Evolutionary conservation across 2,113 vertebrate genomes (phyloP).

Genomic region (Albula glossodonta): DNA sequence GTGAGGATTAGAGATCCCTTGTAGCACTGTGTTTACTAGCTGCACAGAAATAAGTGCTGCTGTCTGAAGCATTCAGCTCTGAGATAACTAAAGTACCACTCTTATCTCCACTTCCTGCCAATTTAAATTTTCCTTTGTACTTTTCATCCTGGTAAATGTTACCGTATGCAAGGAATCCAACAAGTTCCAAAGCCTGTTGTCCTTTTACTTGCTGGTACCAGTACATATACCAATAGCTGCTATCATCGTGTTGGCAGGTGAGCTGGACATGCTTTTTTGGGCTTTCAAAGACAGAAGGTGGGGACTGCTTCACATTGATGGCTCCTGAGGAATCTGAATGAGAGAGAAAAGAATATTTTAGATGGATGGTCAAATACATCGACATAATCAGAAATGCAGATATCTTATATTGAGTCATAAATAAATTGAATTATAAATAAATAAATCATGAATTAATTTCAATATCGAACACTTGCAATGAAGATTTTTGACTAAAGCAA

Average conservation of each 20-base stretch:
- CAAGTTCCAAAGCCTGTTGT: not conserved
- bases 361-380: no score
- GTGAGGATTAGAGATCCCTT: not conserved
- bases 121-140: not conserved
- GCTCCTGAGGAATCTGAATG: not conserved
- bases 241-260: not conserved
- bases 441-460: no score
- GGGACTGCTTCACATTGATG: not conserved
- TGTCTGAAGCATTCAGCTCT: not conserved
- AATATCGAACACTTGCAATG: no score
- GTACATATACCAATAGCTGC: not conserved
- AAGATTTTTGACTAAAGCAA: no score
- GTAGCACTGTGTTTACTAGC: not conserved
- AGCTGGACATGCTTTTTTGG: not conserved
- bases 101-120: not conserved
- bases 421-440: no score
- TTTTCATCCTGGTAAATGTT: not conserved
- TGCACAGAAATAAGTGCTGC: not conserved
- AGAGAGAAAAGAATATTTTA: not conserved
- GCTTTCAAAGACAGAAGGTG: not conserved
- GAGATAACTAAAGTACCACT: not conserved
- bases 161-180: not conserved
- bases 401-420: no score
- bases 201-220: not conserved
- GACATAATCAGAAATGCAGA: no score